These are phyloP conservation scores for Iguana delicatissima DNA, from an alignment of 2,797 vertebrate genomes.

Conservation along the genomic window DNA sequence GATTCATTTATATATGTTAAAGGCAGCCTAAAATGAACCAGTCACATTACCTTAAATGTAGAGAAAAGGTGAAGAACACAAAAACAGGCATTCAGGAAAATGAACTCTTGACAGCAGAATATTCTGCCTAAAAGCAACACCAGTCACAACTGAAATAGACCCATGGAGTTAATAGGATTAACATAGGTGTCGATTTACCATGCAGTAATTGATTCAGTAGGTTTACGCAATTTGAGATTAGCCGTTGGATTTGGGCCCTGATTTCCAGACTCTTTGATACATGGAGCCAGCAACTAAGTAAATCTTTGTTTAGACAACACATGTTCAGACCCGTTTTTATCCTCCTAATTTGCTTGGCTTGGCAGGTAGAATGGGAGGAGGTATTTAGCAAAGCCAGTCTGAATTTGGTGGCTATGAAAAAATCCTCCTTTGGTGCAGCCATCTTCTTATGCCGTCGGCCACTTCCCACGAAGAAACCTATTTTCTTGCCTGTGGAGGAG, in stretches of 20 bases:
- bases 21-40: not conserved
- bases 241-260: not conserved
- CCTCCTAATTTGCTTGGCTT: slow-evolving; percentile 46
- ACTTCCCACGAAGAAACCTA: slow-evolving; percentile 67
- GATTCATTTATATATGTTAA: not conserved
- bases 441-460: slow-evolving; percentile 89
- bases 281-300: not conserved
- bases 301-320: not conserved
- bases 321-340: not conserved
- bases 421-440: slow-evolving; percentile 90
- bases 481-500: slow-evolving; percentile 86
- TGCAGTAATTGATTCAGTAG: not conserved
- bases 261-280: not conserved
- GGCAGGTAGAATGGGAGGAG: slow-evolving; percentile 89
- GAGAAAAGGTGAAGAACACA: no score
- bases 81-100: not conserved
- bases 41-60: not conserved
- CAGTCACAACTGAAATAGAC: no score
- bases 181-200: no score
- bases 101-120: not conserved
- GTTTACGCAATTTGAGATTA: not conserved
- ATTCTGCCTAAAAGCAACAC: no score
- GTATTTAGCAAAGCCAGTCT: slow-evolving; percentile 83
- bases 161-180: no score
- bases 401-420: slow-evolving; percentile 84